Percentiles rank a stretch among this genome's conserved stretches.
phyloP scores from a whole-genome alignment of 2,113 vertebrate genomes.

The Myotis yumanensis region DNA sequence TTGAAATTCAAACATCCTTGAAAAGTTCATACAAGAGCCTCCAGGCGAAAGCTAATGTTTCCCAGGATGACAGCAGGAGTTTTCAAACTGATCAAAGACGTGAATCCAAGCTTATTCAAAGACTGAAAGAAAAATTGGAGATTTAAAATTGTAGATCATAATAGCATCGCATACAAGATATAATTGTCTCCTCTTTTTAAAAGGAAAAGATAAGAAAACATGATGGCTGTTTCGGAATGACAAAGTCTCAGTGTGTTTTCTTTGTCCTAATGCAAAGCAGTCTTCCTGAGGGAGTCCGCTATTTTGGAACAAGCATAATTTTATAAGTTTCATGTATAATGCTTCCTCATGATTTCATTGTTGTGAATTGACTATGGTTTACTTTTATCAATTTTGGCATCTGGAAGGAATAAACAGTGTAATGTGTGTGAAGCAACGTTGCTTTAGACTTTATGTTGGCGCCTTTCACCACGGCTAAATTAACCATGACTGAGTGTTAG shows the following conservation, averaged over 20 bases:
- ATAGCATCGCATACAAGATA: neutral
- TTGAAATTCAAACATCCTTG: slow-evolving; percentile 16
- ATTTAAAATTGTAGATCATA: slow-evolving; percentile 29
- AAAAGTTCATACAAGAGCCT: neutral
- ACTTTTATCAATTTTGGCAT: slow-evolving; percentile 33
- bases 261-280: neutral
- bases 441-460: slow-evolving; percentile 41
- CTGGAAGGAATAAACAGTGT: neutral
- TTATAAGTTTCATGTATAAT: neutral
- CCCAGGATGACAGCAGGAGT: neutral
- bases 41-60: neutral
- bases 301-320: neutral
- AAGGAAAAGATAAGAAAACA: neutral
- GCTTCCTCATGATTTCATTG: slow-evolving; percentile 28
- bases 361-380: neutral
- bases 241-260: neutral
- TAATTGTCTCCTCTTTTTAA: neutral
- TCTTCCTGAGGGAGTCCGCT: neutral
- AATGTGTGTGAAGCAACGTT: neutral
- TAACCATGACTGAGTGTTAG: slow-evolving; percentile 56
- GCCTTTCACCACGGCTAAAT: slow-evolving; percentile 46
- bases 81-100: neutral
- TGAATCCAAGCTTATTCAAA: neutral
- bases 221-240: neutral
- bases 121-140: neutral